Base-by-base conservation (phyloP, 2,113 vertebrate genomes). In the Gila orcuttii region DNA sequence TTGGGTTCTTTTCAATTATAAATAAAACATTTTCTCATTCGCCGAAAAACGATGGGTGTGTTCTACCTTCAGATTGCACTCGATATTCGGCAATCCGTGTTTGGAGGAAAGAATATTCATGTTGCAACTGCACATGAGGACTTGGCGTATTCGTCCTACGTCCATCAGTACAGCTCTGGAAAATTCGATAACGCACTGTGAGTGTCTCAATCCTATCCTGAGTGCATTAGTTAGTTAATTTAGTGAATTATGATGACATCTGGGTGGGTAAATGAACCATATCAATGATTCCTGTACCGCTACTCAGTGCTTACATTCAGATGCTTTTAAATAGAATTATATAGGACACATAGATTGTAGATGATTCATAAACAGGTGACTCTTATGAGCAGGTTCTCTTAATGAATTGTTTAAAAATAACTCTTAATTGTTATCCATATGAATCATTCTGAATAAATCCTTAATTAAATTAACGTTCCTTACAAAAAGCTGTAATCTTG, bases 101-200 rank as follows among this genome's bases (percentile, higher is more conserved):
- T 99, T 87, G 98, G 98, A 82, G 98, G 98, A 77, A 99, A 99
- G 94, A 99, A 99, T 91, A 99, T 99, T 90, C 98, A 99, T 0
- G 98, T 99, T 87, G 98, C 98, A 76, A 99, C 97, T 47, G 98
- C 98, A 77, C 98, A 99, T 33, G 98, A 99, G 92, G 98, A 99
- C 89, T 92, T 99, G 91, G 98, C 98, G 7, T 99, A 99, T 85
- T 99, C 98, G 19, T 99, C 98, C 0, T 99, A 99, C 0, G 98
- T 99, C 88, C 98, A 99, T 93, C 98, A 99, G 93, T 99, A 99
- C 93, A 99, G 98, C 93, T 99, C 98, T 92, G 98, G 98, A 81
- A 99, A 99, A 79, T 99, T 99, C 55, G 97, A 98, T 93, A 98
- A 98, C 80, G 98, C 98, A 52, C 95, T 98, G 98, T 99, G 94